Conservation (phyloP, 2,113 vertebrate genomes). For the Centrocercus urophasianus region DNA sequence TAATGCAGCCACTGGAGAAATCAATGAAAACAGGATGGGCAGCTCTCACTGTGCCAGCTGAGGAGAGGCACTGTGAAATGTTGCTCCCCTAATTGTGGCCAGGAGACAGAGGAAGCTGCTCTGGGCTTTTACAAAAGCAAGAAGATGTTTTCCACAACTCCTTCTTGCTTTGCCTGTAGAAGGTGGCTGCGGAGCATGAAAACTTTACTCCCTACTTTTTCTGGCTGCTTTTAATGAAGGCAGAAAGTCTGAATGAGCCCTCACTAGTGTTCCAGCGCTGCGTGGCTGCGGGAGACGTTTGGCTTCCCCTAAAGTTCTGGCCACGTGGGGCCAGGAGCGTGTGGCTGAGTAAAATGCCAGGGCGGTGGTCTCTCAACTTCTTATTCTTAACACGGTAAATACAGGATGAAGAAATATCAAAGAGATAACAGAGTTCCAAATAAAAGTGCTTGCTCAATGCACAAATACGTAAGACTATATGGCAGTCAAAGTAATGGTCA, state of each 20-base stretch:
- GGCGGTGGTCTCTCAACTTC: not conserved
- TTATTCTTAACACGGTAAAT: not conserved
- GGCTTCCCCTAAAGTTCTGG: not conserved
- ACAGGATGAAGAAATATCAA: not conserved
- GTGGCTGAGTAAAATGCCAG: not conserved
- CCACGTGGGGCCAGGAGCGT: rapidly evolving
- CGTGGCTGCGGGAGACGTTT: not conserved
- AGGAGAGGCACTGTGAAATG: not conserved
- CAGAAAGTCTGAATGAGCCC: not conserved
- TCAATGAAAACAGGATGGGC: slow-evolving; percentile 61
- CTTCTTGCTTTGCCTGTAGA: not conserved
- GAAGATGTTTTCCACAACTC: not conserved
- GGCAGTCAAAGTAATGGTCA: not conserved
- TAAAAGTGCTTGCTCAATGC: not conserved
- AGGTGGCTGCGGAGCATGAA: not conserved
- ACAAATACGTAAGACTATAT: not conserved
- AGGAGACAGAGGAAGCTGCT: not conserved
- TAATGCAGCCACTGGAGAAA: slow-evolving; percentile 48
- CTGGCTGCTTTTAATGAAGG: not conserved
- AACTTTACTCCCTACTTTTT: not conserved
- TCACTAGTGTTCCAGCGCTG: not conserved
- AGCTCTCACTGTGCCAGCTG: slow-evolving; percentile 5
- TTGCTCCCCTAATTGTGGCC: not conserved
- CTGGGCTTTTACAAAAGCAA: not conserved
- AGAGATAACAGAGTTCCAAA: not conserved